Conservation (phyloP, 2,113 vertebrate species). For the Neomonachus schauinslandi region DNA sequence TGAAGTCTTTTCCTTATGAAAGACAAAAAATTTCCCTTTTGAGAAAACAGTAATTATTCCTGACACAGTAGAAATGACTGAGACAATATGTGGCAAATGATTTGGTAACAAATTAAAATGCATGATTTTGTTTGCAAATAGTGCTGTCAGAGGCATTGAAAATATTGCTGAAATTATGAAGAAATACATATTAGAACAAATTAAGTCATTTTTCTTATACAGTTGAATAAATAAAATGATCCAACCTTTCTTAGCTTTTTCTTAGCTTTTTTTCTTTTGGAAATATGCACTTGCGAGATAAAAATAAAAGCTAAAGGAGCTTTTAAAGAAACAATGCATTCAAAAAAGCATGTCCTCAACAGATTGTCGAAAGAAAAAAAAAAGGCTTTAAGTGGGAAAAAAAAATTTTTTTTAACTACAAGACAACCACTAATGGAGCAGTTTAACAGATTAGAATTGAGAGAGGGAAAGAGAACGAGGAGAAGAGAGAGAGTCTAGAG, state of each 20-base stretch:
- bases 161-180: neutral
- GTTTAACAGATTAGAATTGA: neutral
- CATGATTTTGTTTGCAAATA: constrained; percentile 20
- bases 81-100: neutral
- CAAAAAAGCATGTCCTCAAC: neutral
- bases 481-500: neutral
- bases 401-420: neutral
- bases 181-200: neutral
- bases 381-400: neutral
- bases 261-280: neutral
- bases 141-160: neutral
- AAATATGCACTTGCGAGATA: neutral
- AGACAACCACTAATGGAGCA: neutral
- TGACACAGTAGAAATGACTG: neutral
- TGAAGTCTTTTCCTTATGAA: constrained; percentile 3
- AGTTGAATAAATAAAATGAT: neutral
- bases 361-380: neutral
- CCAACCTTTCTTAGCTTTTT: neutral
- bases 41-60: neutral
- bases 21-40: neutral
- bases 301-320: neutral
- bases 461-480: neutral
- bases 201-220: neutral
- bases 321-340: neutral
- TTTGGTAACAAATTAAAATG: neutral